phyloP scores from a whole-genome alignment of 2,797 vertebrate species.

The Neomorphus geoffroyi region DNA sequence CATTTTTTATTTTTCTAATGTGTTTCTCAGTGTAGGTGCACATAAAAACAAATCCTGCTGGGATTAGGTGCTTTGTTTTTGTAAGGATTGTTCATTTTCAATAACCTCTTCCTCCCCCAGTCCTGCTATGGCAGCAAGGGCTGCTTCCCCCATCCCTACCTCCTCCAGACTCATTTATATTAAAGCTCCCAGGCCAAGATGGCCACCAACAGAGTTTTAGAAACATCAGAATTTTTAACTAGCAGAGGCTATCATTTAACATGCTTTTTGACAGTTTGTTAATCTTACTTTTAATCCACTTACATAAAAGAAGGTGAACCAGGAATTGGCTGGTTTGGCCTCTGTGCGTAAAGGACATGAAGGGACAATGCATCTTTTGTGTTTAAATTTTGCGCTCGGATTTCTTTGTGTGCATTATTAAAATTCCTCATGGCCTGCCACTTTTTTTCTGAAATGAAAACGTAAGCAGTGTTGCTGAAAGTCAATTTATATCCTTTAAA shows the following conservation, averaged over 20 bases:
- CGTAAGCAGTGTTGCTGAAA: not conserved
- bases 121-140: not conserved
- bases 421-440: conserved; percentile 39
- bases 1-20: not conserved
- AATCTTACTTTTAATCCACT: conserved; percentile 71
- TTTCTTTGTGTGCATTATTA: conserved; percentile 70
- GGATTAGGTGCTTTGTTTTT: not conserved
- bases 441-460: conserved; percentile 46
- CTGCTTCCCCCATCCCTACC: conserved; percentile 14
- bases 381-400: conserved; percentile 62
- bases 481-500: not conserved
- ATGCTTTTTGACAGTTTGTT: conserved; percentile 64
- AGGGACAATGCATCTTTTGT: conserved; percentile 57
- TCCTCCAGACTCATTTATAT: conserved; percentile 35
- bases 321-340: conserved; percentile 4
- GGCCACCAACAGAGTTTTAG: conserved; percentile 70
- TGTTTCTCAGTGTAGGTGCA: fast-evolving
- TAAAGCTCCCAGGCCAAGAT: conserved; percentile 57
- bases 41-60: not conserved
- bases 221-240: conserved; percentile 57
- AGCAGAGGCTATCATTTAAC: conserved; percentile 54
- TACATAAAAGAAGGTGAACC: conserved; percentile 60
- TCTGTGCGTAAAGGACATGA: conserved; percentile 17
- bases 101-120: not conserved
- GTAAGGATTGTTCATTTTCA: not conserved